phyloP scores from a whole-genome alignment of 2,888 invertebrate genomes.

The Tipula helvola region DNA sequence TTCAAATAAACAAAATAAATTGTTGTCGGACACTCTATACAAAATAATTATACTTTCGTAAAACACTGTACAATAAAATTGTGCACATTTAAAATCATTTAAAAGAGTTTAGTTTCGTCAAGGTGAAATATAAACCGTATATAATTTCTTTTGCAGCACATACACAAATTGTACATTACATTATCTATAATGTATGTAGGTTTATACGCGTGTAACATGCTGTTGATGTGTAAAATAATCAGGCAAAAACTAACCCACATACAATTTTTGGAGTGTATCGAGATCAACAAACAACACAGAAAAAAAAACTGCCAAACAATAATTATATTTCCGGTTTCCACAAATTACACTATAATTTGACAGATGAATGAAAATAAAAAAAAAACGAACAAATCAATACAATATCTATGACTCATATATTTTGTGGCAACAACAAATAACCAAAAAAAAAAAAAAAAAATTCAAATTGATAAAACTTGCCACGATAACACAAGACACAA shows the following conservation, averaged over 20 bases:
- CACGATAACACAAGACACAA: neutral
- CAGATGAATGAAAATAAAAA: neutral
- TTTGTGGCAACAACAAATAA: neutral
- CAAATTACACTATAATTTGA: neutral
- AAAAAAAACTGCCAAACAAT: neutral
- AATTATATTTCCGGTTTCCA: neutral
- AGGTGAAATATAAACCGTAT: neutral
- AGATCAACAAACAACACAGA: neutral
- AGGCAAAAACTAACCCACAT: neutral
- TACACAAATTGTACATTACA: neutral
- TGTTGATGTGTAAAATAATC: neutral
- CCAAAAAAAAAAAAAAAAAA: neutral
- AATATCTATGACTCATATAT: neutral
- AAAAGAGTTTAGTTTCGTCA: neutral
- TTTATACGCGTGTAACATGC: neutral
- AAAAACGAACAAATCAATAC: neutral
- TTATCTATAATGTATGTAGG: too few relatives aligned
- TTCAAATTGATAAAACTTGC: neutral
- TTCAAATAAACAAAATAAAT: neutral
- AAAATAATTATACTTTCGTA: neutral
- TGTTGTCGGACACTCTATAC: neutral
- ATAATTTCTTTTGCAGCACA: neutral
- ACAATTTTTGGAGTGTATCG: neutral
- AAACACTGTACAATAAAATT: neutral
- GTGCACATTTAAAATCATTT: neutral